Base-by-base conservation (phyloP, 2,888 invertebrate species). In the Cheilosia urbana region DNA sequence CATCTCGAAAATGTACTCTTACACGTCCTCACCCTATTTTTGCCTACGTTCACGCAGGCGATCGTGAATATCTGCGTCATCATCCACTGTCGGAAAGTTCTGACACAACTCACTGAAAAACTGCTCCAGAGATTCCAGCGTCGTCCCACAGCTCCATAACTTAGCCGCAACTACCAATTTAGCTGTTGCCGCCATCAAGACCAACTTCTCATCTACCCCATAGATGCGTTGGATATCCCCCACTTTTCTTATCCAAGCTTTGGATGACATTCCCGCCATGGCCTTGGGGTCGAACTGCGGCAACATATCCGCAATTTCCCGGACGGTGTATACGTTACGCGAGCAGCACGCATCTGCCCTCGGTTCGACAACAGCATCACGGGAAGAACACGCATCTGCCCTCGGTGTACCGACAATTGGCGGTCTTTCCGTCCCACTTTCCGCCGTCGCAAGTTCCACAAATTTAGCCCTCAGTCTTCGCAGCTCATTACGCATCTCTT, bases 1-100 rank as follows among this genome's bases (percentile, higher is more conserved):
- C 45, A 66, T 66, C 13, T 65, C 34, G 27, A 49, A 75, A 2
- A 75, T 15, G 40, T 66, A 49, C 37, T 66, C 57, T 19, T 73
- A 53, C 4, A 53, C 2, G 5, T 58, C 30, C 27, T 69, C 30
- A 2, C 34, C 58, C 2, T 5, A 17, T 13, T 19, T 19, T n/a
- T 47, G 45, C 15, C 4, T 13, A 1, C 58, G 69, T 15, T 69
- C 19, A 7, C 45, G 24, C 3, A 45, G 37, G 15, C 17, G 30
- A n/a, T 69, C 69, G 37, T 69, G 58, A 21, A 47, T 4, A 2
- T 57, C 58, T 13, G 69, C 57, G 13, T 57, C 57, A 21, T 69
- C 47, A 0, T 69, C 58, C 6, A 6, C 9, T 19, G 55, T 6
- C 13, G 47, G 45, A n/a, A 69, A 69, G 30, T 55, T 27, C 6